phyloP scores from a whole-genome alignment of 2,797 vertebrate species.

The Necrosyrtes monachus region DNA sequence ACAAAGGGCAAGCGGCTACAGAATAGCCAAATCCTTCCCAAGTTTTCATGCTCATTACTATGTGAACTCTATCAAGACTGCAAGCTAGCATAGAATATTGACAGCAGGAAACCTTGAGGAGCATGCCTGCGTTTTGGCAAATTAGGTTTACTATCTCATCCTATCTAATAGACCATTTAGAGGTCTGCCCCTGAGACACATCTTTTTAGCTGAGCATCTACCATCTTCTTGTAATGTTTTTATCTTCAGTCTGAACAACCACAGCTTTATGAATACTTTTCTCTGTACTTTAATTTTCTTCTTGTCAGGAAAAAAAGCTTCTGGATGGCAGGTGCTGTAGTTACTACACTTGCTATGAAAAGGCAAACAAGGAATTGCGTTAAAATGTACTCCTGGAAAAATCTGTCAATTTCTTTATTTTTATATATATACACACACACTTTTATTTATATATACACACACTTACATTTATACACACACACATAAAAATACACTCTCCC shows the following conservation, averaged over 20 bases:
- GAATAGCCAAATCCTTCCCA: background rate
- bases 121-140: background rate
- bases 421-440: background rate
- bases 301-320: background rate
- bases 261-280: conserved; percentile 1
- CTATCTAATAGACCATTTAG: conserved; percentile 38
- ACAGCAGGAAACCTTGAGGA: conserved; percentile 28
- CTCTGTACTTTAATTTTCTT: background rate
- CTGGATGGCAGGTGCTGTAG: background rate
- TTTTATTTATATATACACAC: background rate
- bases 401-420: background rate
- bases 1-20: background rate
- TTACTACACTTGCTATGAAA: background rate
- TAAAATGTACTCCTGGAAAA: background rate
- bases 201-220: conserved; percentile 7
- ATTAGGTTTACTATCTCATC: conserved; percentile 44
- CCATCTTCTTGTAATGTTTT: background rate
- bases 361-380: background rate
- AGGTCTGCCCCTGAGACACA: conserved; percentile 18
- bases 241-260: background rate
- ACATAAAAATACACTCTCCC: background rate
- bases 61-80: background rate
- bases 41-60: background rate
- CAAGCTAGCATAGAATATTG: background rate
- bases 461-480: background rate